These are phyloP conservation scores for Synchiropus splendidus DNA, from an alignment of 2,113 vertebrate genomes.

Conservation along the genomic window DNA sequence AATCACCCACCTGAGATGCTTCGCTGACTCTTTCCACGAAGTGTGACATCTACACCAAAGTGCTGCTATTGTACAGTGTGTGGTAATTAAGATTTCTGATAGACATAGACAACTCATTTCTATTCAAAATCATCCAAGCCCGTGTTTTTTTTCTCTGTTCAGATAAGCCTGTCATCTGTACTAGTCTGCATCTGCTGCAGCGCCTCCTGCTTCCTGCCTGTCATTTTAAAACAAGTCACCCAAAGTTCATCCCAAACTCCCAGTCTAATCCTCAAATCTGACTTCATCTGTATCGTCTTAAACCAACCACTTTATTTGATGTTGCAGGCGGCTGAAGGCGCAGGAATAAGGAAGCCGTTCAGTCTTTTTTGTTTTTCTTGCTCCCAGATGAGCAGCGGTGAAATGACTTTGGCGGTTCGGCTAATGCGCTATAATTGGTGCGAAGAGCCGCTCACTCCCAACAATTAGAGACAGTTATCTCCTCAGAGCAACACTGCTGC, in stretches of 20 bases:
- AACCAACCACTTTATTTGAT: constrained; percentile 19
- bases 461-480: constrained; percentile 22
- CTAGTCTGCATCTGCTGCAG: too few species aligned
- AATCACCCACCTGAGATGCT: too few species aligned
- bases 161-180: too few species aligned
- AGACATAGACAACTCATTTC: too few species aligned
- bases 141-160: too few species aligned
- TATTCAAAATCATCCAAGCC: too few species aligned
- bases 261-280: constrained; percentile 34
- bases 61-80: too few species aligned
- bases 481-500: too few species aligned
- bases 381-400: constrained; percentile 30
- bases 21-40: too few species aligned
- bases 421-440: constrained; percentile 38
- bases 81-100: too few species aligned
- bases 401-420: constrained; percentile 37
- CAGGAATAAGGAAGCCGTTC: background rate
- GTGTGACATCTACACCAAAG: too few species aligned
- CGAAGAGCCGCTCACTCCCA: constrained; percentile 26
- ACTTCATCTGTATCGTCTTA: constrained; percentile 29
- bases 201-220: background rate
- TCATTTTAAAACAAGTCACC: constrained; percentile 32
- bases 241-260: constrained; percentile 25
- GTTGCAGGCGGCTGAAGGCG: constrained; percentile 18
- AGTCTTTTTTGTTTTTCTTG: constrained; percentile 13